These are phyloP conservation scores for Cherax quadricarinatus DNA, from an alignment of 1,140 invertebrate species.

Conservation along the genomic window DNA sequence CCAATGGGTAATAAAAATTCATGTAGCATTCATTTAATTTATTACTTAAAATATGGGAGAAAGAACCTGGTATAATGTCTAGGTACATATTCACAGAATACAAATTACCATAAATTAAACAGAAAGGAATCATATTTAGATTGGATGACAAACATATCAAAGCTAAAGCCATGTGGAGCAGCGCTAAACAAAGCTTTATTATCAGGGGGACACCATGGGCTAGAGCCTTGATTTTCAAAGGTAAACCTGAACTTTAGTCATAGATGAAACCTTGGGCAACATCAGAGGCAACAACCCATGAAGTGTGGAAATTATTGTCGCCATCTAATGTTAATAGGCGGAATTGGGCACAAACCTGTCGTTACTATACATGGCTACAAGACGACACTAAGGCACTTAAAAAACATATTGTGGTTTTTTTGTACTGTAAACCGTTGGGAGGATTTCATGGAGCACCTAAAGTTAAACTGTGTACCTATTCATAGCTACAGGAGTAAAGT, in stretches of 20 bases:
- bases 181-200: slow-evolving; percentile 48
- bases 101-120: slow-evolving; percentile 28
- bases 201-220: not conserved
- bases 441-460: slow-evolving; percentile 54
- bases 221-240: not conserved
- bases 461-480: not conserved
- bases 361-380: slow-evolving; percentile 62
- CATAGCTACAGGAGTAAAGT: too few species aligned
- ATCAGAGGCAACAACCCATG: not conserved
- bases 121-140: slow-evolving; percentile 12
- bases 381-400: slow-evolving; percentile 69
- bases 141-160: slow-evolving; percentile 42
- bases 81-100: slow-evolving; percentile 47
- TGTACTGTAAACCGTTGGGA: slow-evolving; percentile 68
- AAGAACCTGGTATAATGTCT: slow-evolving; percentile 53
- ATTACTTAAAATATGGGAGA: slow-evolving; percentile 65
- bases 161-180: slow-evolving; percentile 37
- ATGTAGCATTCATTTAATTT: slow-evolving; percentile 16
- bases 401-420: slow-evolving; percentile 55
- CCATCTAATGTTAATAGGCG: not conserved
- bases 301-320: slow-evolving; percentile 18
- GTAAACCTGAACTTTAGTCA: not conserved
- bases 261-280: not conserved
- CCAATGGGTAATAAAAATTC: not conserved
- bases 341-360: slow-evolving; percentile 50